Base-by-base conservation (phyloP, 1,140 invertebrate species). In the Danaus plexippus region DNA sequence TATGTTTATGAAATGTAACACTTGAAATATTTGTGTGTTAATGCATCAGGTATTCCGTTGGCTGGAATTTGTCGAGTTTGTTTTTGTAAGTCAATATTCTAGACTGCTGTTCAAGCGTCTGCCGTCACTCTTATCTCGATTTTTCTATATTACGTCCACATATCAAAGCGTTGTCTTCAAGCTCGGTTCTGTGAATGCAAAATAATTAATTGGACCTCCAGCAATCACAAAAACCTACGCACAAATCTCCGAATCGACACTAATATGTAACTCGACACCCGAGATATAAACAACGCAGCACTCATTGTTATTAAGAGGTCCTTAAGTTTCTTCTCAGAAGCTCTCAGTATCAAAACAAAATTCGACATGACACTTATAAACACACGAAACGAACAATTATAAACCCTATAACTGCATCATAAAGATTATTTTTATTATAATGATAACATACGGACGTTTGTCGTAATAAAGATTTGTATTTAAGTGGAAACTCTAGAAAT, bases 281-380 rank as follows among this genome's bases (percentile, higher is more conserved):
- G 57, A 64, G 59, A 60, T 66, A 69, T 69, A 72, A 73, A 77
- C 63, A 73, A 64, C 64, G 67, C 63, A 69, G 68, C 72, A 77
- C 61, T 70, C 75, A 75, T 76, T 73, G 67, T 71, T 71, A 67
- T 66, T 70, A 61, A 67, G 66, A 68, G 64, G 67, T 70, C 77
- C 73, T 75, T 64, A 66, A 74, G 70, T 77, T 71, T 73, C 71
- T 83, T 80, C 79, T 75, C 43, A 69, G 80, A 80, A 84, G 54
- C 62, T 70, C 68, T 60, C 63, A 58, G 65, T 84, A 79, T 79
- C 80, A 83, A 80, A 80, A 80, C 77, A 78, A 11, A 50, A 32
- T 53, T 47, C 43, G 32, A 49, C 18, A 45, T 58, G 53, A 55
- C 44, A 61, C 48, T 52, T 32, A 15, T 45, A 41, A n/a, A 53